These are phyloP conservation scores for Meganola albula DNA, from an alignment of 2,888 invertebrate species.

Conservation along the genomic window DNA sequence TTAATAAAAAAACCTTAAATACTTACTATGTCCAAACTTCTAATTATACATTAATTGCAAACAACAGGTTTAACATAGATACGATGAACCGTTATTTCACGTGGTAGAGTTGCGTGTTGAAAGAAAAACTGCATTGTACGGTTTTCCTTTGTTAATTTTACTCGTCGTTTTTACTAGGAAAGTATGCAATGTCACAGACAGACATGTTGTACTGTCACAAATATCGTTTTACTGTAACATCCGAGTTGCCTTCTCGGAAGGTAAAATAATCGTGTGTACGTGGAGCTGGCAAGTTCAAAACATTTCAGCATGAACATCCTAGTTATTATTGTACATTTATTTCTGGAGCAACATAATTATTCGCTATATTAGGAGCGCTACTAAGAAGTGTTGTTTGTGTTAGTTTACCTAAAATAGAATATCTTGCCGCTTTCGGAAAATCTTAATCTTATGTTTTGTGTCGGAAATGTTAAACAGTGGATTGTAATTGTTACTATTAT, in stretches of 20 bases:
- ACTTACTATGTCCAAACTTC: too few relatives aligned
- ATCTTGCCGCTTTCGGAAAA: constrained; percentile 12
- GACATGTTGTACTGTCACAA: constrained; percentile 20
- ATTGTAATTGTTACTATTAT: too few relatives aligned
- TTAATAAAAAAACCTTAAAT: too few relatives aligned
- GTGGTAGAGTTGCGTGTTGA: too few relatives aligned
- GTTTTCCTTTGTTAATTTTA: constrained; percentile 7
- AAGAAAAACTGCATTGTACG: constrained; percentile 1
- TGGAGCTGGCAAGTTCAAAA: constrained; percentile 23
- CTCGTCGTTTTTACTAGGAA: constrained; percentile 10
- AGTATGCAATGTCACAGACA: constrained; percentile 18
- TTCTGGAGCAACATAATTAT: constrained; percentile 18
- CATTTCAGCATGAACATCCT: constrained; percentile 37
- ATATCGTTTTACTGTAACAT: constrained; percentile 28
- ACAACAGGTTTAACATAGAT: too few relatives aligned
- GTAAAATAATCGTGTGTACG: constrained; percentile 40
- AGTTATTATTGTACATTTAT: constrained; percentile 27
- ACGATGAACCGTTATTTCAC: too few relatives aligned
- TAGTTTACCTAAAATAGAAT: constrained; percentile 9
- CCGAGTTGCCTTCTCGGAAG: constrained; percentile 37
- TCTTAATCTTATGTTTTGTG: too few relatives aligned
- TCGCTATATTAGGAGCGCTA: constrained; percentile 5
- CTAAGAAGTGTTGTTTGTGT: background rate
- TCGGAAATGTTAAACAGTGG: too few relatives aligned
- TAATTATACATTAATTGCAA: too few relatives aligned